Evolutionary conservation across 2,888 invertebrate genomes (phyloP).

Genomic region (Caenorhabditis doughertyi): DNA sequence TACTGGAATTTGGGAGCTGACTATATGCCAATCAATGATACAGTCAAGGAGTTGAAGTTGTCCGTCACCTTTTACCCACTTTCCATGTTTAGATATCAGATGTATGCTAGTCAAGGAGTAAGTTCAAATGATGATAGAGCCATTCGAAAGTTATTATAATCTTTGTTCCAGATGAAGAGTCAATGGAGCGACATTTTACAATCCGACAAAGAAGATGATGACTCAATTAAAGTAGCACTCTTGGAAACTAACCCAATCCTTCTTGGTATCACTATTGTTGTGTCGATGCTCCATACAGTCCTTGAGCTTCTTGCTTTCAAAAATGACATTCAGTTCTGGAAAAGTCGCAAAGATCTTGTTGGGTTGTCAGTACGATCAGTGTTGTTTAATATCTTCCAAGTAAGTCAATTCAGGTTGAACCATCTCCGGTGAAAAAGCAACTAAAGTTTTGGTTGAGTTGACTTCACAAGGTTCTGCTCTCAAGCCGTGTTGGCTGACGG

Average conservation of each 20-base stretch:
- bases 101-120: conserved; percentile 94
- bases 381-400: conserved; percentile 94
- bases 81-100: conserved; percentile 97
- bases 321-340: conserved; percentile 99
- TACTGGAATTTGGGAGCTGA: conserved; percentile 98
- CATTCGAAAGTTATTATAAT: neutral
- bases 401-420: neutral
- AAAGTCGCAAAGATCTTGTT: conserved; percentile 95
- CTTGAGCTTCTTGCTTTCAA: conserved; percentile 99
- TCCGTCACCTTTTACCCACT: conserved; percentile 88
- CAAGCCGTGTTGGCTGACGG: too few relatives aligned
- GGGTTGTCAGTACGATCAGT: conserved; percentile 95
- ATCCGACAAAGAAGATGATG: conserved; percentile 85
- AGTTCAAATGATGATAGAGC: neutral
- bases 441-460: too few relatives aligned
- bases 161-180: conserved; percentile 73
- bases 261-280: conserved; percentile 91
- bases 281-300: conserved; percentile 96
- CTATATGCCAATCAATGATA: conserved; percentile 90
- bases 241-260: conserved; percentile 97
- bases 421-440: too few relatives aligned
- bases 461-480: too few relatives aligned
- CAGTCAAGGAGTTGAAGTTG: conserved; percentile 85
- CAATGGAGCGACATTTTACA: conserved; percentile 81
- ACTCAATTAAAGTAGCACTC: conserved; percentile 89